These are phyloP conservation scores for Zygaena filipendulae DNA, from an alignment of 2,888 invertebrate species.

Conservation along the genomic window DNA sequence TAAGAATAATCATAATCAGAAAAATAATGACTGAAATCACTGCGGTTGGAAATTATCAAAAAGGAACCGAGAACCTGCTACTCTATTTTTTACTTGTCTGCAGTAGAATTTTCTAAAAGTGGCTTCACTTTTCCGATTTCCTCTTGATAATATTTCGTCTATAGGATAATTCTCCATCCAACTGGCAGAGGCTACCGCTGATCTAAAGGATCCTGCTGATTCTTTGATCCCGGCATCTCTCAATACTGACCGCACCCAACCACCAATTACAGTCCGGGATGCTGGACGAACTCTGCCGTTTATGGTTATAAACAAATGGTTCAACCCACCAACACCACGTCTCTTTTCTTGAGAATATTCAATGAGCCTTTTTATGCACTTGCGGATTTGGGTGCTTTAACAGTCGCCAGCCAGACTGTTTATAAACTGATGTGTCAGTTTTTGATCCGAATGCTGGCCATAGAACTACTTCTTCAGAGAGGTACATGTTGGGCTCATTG, in stretches of 20 bases:
- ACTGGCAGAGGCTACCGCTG: slow-evolving; percentile 3
- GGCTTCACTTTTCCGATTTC: slow-evolving; percentile 7
- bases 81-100: background rate
- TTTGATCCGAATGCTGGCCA: slow-evolving; percentile 5
- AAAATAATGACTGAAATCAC: too few relatives aligned
- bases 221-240: slow-evolving; percentile 4
- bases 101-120: slow-evolving; percentile 10
- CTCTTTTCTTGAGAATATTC: background rate
- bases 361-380: background rate
- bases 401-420: slow-evolving; percentile 7
- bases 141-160: slow-evolving; percentile 3
- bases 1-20: too few relatives aligned
- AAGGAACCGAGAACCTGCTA: too few relatives aligned
- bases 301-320: slow-evolving; percentile 3
- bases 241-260: slow-evolving; percentile 3
- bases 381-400: background rate
- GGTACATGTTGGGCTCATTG: background rate
- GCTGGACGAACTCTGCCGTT: background rate
- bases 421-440: slow-evolving; percentile 1
- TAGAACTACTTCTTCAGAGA: background rate
- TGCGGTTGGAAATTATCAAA: too few relatives aligned
- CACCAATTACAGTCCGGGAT: slow-evolving; percentile 3
- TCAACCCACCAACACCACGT: background rate
- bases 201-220: slow-evolving; percentile 2
- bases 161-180: slow-evolving; percentile 6